Evolutionary conservation across 2,888 invertebrate genomes (phyloP).

Genomic region (Trissolcus brochymenae): DNA sequence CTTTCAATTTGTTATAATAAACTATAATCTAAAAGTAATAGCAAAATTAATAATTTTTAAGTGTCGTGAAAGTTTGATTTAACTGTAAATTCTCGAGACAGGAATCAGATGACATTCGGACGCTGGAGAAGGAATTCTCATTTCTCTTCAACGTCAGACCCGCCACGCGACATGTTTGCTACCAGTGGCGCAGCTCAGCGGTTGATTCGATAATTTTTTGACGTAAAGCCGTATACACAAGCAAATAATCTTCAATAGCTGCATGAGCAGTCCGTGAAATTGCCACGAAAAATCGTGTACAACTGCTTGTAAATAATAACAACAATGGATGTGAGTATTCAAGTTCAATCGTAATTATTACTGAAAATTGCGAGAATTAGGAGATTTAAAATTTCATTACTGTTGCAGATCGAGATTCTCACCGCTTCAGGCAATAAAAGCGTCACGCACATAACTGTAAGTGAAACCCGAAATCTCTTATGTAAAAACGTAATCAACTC

Average conservation of each 20-base stretch:
- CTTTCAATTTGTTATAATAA: not conserved
- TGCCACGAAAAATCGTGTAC: constrained; percentile 28
- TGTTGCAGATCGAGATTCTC: constrained; percentile 75
- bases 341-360: not conserved
- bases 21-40: not conserved
- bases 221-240: not conserved
- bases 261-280: constrained; percentile 44
- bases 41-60: not conserved
- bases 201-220: not conserved
- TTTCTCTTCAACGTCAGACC: not conserved
- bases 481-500: not conserved
- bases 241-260: constrained; percentile 13
- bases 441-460: constrained; percentile 72
- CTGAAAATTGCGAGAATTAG: not conserved
- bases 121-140: not conserved
- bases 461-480: constrained; percentile 56
- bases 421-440: constrained; percentile 71
- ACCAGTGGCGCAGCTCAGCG: constrained; percentile 5
- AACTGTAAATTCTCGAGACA: not conserved
- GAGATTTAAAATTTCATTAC: constrained; percentile 19
- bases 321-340: constrained; percentile 40
- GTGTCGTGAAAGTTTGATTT: not conserved
- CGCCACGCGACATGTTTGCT: constrained; percentile 2
- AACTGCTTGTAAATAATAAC: constrained; percentile 51
- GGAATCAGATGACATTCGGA: not conserved